Conservation (phyloP, 2,797 vertebrate species). For the Cynopterus sphinx region DNA sequence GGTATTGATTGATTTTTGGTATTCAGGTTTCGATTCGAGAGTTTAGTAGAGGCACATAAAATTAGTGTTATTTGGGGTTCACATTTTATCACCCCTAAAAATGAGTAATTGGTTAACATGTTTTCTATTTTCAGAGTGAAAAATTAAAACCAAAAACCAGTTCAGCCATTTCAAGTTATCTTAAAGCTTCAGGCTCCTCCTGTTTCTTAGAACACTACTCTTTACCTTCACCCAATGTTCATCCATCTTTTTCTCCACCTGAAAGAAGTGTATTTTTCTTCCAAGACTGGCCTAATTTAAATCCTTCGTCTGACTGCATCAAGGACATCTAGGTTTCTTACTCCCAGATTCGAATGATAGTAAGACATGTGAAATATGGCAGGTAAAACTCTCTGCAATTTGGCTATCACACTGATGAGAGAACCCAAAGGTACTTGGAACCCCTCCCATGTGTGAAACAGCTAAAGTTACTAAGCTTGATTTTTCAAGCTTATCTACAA, state of each 20-base stretch:
- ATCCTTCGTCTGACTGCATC: neutral
- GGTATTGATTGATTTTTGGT: neutral
- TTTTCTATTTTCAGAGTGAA: slow-evolving; percentile 49
- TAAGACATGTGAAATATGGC: neutral
- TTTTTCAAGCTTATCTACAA: neutral
- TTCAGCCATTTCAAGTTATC: neutral
- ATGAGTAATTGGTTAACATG: neutral
- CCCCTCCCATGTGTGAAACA: neutral
- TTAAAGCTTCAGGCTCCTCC: neutral
- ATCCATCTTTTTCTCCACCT: neutral
- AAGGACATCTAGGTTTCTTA: neutral
- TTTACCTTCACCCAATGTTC: neutral
- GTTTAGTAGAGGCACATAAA: neutral
- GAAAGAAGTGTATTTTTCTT: neutral
- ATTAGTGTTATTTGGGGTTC: neutral
- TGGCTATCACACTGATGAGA: neutral
- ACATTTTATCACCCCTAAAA: neutral
- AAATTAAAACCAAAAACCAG: slow-evolving; percentile 40
- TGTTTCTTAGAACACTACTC: neutral
- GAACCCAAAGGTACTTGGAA: neutral
- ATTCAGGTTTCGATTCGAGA: neutral
- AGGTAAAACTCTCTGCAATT: neutral
- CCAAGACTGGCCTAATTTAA: neutral
- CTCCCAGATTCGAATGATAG: neutral
- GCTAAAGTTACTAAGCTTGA: neutral